These are phyloP conservation scores for Ceratitis capitata DNA, from an alignment of 1,140 invertebrate genomes.

Conservation along the genomic window DNA sequence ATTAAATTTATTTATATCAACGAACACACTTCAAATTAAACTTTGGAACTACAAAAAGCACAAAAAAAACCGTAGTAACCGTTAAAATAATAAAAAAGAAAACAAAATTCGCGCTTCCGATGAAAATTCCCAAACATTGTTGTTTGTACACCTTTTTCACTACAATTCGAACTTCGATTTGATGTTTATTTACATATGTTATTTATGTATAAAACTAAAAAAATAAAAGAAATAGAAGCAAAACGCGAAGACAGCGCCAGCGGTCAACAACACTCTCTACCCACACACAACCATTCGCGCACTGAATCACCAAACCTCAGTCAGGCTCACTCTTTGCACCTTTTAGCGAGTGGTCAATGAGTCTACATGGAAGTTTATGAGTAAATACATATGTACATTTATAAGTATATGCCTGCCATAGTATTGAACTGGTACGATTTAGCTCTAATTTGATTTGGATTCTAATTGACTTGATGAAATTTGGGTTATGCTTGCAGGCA, in stretches of 20 bases:
- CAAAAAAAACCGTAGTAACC: too few species aligned
- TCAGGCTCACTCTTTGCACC: too few species aligned
- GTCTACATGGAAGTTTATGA: background rate
- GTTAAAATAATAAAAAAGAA: background rate
- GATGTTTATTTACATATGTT: background rate
- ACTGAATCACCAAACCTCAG: background rate
- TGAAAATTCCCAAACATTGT: too few species aligned
- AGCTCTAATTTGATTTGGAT: background rate
- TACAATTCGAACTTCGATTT: background rate
- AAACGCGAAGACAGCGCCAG: background rate
- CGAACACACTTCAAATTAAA: background rate
- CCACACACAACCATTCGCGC: background rate
- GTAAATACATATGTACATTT: background rate
- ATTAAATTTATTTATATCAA: background rate
- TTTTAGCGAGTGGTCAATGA: too few species aligned
- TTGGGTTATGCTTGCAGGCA: background rate
- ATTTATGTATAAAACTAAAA: background rate
- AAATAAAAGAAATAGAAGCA: background rate
- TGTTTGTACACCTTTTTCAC: too few species aligned
- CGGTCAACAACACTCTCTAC: slow-evolving; percentile 16
- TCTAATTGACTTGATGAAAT: background rate
- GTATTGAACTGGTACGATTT: background rate
- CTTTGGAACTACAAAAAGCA: background rate
- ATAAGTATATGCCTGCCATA: background rate
- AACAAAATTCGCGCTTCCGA: background rate